Evolutionary conservation across 1,140 invertebrate species (phyloP), one percentile per base, ranked within the genome.

Genomic region (Drosophila bocki): DNA sequence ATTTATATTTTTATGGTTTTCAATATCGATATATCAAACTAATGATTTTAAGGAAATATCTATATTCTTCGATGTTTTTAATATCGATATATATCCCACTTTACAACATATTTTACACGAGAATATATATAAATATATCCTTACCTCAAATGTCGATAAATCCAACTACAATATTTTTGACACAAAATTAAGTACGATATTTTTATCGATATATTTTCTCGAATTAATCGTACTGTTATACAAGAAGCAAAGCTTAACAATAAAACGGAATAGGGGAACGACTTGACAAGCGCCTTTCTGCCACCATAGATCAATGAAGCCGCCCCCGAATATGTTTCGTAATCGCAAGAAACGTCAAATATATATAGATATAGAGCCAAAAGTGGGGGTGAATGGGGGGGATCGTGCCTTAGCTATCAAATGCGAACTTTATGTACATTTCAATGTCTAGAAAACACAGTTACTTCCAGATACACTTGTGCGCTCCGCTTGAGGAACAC

Each of bases 221-320:
- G 6, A 0, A 7, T 7, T 26, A 22, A n/a, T n/a, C 4, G 26
- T 1, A 15, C 3, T 8, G 32, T 26, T 64, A 35, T 22, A 50
- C 29, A 15, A 45, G 22, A 8, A 44, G 8, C 12, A 6, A 35
- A 7, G 3, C 50, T 32, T 5, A 53, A 53, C 7, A 59, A 65
- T 60, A 33, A n/a, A n/a, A 22, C 17, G 42, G 1, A 17, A 41
- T 22, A 48, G n/a, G n/a, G 26, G n/a, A 39, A 48, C n/a, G 7
- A 41, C 13, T 42, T 29, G 32, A 51, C 7, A 69, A 26, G 7
- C 35, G 12, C 7, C n/a, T 64, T 13, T 22, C 35, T 50, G 12
- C 35, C 51, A 42, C 1, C 35, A 50, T 13, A 70, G 29, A 72
- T 72, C 51, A 70, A 69, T 72, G 4, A 29, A 48, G 26, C 69